Base-by-base conservation (phyloP, 2,113 vertebrate species). In the Lepisosteus osseus region DNA sequence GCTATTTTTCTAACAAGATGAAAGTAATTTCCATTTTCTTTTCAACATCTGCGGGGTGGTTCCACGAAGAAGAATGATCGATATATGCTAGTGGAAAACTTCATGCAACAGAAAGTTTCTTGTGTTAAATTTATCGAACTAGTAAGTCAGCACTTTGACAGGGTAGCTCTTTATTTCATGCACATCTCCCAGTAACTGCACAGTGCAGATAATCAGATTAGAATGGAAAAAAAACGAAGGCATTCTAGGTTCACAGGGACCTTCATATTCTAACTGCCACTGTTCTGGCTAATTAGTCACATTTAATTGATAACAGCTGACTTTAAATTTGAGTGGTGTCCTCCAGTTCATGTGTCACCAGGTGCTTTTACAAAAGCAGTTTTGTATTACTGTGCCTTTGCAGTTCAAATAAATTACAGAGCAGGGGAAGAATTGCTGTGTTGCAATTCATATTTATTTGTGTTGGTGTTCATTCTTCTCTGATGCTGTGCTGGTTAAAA, bases 261-360 rank as follows among this genome's bases (percentile, higher is more conserved):
- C 57, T 59, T 11, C n/a, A 15, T 13, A 29, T 29, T 29, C 29
- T 29, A 67, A 67, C 7, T 15, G 15, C 65, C 66, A 54, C 15
- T 29, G 66, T 54, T 12, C 47, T 40, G 47, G 15, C 29, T 55
- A 67, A 67, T 67, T 67, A 51, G 45, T 54, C 43, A 3, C 47
- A 67, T 51, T 9, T 54, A 68, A 68, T 54, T 68, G 66, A 41
- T 68, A 54, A 47, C 47, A 54, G 44, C 66, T 68, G 66, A 68
- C 66, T 68, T 68, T 55, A 68, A 68, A 68, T 68, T 3, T 54
- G 51, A 29, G 29, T 29, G 29, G 29, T 2, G 29, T 29, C 2
- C 29, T 1, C 29, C 29, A 29, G 29, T 29, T 29, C 29, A 29
- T 29, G 29, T 29, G 29, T 29, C 29, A 29, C 29, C 29, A 29